Evolutionary conservation across 2,888 invertebrate genomes (phyloP).

Genomic region (Tridacna crocea): DNA sequence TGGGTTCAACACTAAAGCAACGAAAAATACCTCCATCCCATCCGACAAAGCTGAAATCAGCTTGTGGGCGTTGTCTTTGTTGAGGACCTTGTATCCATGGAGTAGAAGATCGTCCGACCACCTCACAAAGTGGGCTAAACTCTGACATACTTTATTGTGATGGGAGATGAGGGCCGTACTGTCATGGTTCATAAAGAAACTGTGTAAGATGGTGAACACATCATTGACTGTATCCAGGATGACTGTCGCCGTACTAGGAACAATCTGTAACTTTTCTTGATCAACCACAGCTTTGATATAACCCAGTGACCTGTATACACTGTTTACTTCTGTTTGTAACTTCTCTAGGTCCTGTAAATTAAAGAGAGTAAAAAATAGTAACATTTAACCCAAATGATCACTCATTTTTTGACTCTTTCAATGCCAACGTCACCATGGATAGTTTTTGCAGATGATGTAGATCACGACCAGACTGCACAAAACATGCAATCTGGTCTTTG

Average conservation of each 20-base stretch:
- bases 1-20: no score
- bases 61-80: conserved; percentile 76
- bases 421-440: background rate
- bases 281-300: conserved; percentile 97
- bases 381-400: conserved; percentile 2
- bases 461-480: background rate
- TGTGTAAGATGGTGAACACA: conserved; percentile 77
- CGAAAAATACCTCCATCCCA: conserved; percentile 88
- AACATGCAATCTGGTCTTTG: no score
- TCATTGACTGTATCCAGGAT: conserved; percentile 95
- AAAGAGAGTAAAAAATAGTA: background rate
- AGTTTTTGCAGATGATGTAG: background rate
- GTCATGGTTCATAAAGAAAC: conserved; percentile 78
- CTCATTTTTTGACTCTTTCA: background rate
- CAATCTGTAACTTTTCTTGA: conserved; percentile 95
- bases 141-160: conserved; percentile 93
- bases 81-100: conserved; percentile 66
- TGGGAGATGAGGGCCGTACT: conserved; percentile 91
- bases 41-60: conserved; percentile 90
- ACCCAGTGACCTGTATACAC: conserved; percentile 91
- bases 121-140: conserved; percentile 93
- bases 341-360: conserved; percentile 79
- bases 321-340: conserved; percentile 77
- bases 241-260: conserved; percentile 96
- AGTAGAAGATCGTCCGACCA: conserved; percentile 96